Evolutionary conservation across 2,113 vertebrate genomes (phyloP).

Genomic region (Alaudala cheleensis): DNA sequence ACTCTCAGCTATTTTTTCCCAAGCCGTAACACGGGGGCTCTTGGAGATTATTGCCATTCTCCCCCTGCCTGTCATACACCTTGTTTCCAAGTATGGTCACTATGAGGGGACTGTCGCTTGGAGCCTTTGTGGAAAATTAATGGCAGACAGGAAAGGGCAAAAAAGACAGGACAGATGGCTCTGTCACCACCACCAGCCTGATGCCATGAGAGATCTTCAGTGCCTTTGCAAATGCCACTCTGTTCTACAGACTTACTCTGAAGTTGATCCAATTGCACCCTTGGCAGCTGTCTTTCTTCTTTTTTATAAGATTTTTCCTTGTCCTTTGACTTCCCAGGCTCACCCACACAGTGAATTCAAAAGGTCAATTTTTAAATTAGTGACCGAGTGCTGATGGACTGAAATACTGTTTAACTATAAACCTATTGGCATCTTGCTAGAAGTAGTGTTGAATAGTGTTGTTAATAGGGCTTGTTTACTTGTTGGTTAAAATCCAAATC

Average conservation of each 20-base stretch:
- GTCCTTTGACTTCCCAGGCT: conserved; percentile 46
- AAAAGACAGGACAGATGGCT: conserved; percentile 90
- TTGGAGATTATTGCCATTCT: conserved; percentile 60
- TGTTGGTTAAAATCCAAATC: conserved; percentile 62
- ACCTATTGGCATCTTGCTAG: conserved; percentile 17
- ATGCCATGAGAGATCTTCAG: conserved; percentile 64
- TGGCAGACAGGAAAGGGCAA: conserved; percentile 89
- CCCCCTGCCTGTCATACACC: conserved; percentile 70
- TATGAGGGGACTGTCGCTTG: conserved; percentile 86
- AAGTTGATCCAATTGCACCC: conserved; percentile 66
- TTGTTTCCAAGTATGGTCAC: conserved; percentile 91
- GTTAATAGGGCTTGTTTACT: conserved; percentile 65
- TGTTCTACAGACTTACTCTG: conserved; percentile 66
- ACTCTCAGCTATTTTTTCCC: conserved; percentile 46
- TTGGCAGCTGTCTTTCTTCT: conserved; percentile 74
- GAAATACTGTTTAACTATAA: conserved; percentile 41
- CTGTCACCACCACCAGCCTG: conserved; percentile 81
- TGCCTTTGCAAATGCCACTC: conserved; percentile 70
- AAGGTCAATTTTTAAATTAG: conserved; percentile 56
- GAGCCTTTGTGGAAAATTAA: conserved; percentile 90
- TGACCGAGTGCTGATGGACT: not conserved
- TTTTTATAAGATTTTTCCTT: conserved; percentile 62
- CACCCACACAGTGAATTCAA: not conserved
- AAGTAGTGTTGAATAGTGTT: conserved; percentile 39
- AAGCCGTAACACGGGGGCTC: not conserved